A percentile compares a stretch with the other conserved stretches of the same genome.
phyloP scores from a whole-genome alignment of 1,140 invertebrate genomes.

The Colletes gigas region DNA sequence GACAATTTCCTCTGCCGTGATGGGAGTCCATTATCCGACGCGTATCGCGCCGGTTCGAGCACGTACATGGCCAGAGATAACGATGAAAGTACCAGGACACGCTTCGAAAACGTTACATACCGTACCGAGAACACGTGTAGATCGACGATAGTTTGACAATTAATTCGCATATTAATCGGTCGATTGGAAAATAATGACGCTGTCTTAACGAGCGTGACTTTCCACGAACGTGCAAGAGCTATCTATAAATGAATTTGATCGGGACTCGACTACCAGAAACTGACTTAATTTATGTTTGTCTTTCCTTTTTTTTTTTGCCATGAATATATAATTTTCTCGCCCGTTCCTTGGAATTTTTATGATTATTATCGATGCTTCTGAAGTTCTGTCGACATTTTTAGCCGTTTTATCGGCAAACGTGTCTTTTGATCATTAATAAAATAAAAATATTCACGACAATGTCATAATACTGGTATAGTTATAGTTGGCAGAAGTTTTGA shows the following conservation, averaged over 20 bases:
- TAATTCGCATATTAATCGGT: constrained; percentile 59
- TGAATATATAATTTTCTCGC: too few relatives aligned
- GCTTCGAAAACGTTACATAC: constrained; percentile 60
- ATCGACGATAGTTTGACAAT: constrained; percentile 67
- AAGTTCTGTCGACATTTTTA: too few relatives aligned
- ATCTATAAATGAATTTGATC: background rate
- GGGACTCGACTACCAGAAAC: too few relatives aligned
- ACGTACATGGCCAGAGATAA: constrained; percentile 41
- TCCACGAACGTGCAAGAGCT: background rate
- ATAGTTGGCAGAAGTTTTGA: too few relatives aligned
- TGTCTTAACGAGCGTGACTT: constrained; percentile 16
- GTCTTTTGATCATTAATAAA: too few relatives aligned
- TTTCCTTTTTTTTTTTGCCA: too few relatives aligned
- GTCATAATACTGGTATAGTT: too few relatives aligned
- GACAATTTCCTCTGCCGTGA: constrained; percentile 72
- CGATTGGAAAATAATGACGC: constrained; percentile 32
- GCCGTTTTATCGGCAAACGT: too few relatives aligned
- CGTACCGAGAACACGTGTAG: constrained; percentile 67
- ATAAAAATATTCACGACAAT: too few relatives aligned
- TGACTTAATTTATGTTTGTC: too few relatives aligned
- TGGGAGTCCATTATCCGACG: constrained; percentile 63
- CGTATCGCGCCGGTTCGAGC: constrained; percentile 51
- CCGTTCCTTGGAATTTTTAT: too few relatives aligned
- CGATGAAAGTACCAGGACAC: constrained; percentile 59
- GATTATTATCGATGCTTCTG: too few relatives aligned